These are phyloP conservation scores for Sinosuthora webbiana DNA, from an alignment of 2,113 vertebrate genomes.

Conservation along the genomic window DNA sequence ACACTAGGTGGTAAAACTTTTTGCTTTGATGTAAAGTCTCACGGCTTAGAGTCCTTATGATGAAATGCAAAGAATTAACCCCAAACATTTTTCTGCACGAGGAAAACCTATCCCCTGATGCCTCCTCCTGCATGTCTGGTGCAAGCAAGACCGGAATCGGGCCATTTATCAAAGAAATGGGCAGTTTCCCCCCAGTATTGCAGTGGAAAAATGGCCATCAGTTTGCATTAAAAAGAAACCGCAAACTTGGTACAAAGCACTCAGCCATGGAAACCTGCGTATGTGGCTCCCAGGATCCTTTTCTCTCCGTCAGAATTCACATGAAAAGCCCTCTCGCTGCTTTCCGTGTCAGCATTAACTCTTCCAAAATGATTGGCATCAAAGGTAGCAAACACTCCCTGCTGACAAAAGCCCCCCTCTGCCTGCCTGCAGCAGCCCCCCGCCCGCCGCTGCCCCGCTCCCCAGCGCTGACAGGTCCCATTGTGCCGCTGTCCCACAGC, in stretches of 20 bases:
- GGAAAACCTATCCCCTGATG: background rate
- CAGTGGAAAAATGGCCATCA: background rate
- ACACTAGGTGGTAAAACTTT: background rate
- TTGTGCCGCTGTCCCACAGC: background rate
- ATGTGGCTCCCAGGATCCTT: background rate
- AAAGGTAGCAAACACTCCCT: conserved; percentile 30
- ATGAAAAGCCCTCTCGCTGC: background rate
- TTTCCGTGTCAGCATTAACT: background rate
- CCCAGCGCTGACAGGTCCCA: background rate
- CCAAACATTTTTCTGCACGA: background rate
- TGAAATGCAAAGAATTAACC: background rate
- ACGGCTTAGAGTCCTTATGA: background rate
- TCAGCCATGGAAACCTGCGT: background rate
- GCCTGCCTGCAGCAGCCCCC: background rate
- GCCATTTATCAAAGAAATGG: background rate
- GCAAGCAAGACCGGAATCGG: background rate
- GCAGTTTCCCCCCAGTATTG: background rate
- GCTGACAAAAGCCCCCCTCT: background rate
- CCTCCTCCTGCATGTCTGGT: background rate
- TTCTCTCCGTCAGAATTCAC: background rate
- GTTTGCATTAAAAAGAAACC: background rate
- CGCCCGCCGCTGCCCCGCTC: background rate
- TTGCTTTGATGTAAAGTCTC: background rate
- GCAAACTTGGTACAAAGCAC: background rate
- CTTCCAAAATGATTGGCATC: conserved; percentile 22